Evolutionary conservation across 1,140 invertebrate species (phyloP), one percentile per base, ranked within the genome.

Genomic region (Brachionus rotundiformis): DNA sequence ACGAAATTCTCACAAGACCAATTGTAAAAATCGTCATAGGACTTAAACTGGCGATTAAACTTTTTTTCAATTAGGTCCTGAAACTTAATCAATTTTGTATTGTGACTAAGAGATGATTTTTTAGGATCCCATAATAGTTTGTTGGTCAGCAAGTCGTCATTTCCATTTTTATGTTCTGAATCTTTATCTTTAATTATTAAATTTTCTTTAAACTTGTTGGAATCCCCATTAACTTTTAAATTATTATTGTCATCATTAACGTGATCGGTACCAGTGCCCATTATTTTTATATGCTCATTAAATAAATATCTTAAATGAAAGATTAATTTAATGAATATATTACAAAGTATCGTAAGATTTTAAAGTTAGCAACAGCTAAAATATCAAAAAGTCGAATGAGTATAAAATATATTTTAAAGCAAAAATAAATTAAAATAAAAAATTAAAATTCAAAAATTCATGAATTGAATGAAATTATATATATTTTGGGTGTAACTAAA

Each of bases 1-100:
- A 84, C 65, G 82, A 88, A 88, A 82, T 89, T 87, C 11, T 89
- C 86, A 83, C 87, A 85, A 19, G 88, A 89, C 89, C 89, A 90
- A 19, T 86, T 82, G 82, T 89, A 87, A 77, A 90, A 86, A 11
- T 88, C 86, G 80, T 85, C 83, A 71, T 90, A 90, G 7, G 63
- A 68, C 16, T 68, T 61, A 39, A 84, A 83, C 11, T 82, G 29
- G 16, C 16, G 16, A 7, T 82, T 73, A 81, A 68, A 83, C 36
- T 83, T 83, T 27, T 82, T 36, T 73, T 83, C 82, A 8, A 83
- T 81, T 19, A 54, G 11, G n/a, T 41, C 39, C 13, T 41, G 54
- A 19, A 83, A 83, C 11, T 81, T 39, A 2, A 80, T 75, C n/a
- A 83, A 29, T 23, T 68, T 68, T 3, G 63, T 68, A 36, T 68